Evolutionary conservation across 2,888 invertebrate species (phyloP).

Genomic region (Lochmaea capreae): DNA sequence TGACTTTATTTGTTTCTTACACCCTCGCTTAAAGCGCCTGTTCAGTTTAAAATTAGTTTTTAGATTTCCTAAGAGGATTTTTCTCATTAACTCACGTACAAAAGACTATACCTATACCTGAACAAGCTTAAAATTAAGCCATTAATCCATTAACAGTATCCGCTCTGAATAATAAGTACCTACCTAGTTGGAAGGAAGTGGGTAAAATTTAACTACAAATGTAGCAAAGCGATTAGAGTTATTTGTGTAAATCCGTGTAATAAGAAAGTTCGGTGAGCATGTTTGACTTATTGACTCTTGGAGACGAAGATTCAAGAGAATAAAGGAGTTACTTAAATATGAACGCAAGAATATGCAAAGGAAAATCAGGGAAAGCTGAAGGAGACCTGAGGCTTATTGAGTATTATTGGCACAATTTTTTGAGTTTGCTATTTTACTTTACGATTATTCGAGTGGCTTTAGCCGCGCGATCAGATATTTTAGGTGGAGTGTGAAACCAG

Average conservation of each 20-base stretch:
- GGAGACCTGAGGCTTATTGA: no score
- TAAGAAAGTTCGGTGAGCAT: no score
- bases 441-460: no score
- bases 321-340: no score
- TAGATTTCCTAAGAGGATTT: slow-evolving; percentile 41
- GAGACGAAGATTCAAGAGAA: no score
- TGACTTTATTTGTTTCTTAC: slow-evolving; percentile 7
- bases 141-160: slow-evolving; percentile 23
- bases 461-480: no score
- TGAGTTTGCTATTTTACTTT: no score
- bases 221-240: neutral
- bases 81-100: slow-evolving; percentile 44
- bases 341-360: no score
- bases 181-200: neutral
- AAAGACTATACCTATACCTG: slow-evolving; percentile 7
- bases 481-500: no score
- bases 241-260: neutral
- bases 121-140: slow-evolving; percentile 31
- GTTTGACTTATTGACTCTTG: no score
- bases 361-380: no score
- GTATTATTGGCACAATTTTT: no score
- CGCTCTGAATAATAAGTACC: neutral
- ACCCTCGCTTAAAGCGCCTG: slow-evolving; percentile 27
- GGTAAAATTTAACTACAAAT: neutral
- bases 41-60: slow-evolving; percentile 41